phyloP scores from a whole-genome alignment of 2,797 vertebrate species.

The Euphonia xanthogaster region DNA sequence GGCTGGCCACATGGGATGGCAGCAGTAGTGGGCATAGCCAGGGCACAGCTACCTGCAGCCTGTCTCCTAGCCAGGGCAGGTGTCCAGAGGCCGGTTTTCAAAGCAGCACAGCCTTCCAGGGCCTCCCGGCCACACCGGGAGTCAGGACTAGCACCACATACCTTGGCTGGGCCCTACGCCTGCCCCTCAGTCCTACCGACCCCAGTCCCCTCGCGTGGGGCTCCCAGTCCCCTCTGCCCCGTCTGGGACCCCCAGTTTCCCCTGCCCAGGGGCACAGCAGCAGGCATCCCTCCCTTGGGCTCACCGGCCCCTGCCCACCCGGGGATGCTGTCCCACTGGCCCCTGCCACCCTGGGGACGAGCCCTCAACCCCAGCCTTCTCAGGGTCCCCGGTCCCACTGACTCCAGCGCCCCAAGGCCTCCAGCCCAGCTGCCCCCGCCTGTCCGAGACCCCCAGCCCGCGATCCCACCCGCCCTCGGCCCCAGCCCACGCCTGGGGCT shows the following conservation, averaged over 20 bases:
- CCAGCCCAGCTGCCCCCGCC: background rate
- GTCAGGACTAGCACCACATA: background rate
- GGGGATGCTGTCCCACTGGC: background rate
- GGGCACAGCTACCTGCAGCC: background rate
- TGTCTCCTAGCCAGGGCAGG: background rate
- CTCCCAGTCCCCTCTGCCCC: background rate
- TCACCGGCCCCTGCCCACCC: background rate
- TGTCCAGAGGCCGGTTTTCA: background rate
- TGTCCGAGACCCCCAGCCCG: too few species aligned
- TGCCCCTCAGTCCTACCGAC: background rate
- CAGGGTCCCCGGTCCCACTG: background rate
- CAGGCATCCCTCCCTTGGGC: background rate
- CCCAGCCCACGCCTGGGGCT: background rate
- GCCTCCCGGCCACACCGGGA: fast-evolving
- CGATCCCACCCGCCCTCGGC: background rate
- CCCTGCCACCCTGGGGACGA: background rate
- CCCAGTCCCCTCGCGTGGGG: background rate
- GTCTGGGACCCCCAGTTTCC: background rate
- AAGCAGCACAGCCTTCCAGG: background rate
- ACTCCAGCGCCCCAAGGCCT: background rate
- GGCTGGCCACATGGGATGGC: background rate
- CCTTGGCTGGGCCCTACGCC: background rate
- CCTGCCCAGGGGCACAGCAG: background rate
- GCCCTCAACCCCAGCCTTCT: background rate
- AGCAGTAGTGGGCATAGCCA: background rate